A percentile compares a stretch with the other conserved stretches of the same genome.
phyloP scores from a whole-genome alignment of 2,113 vertebrate species.

The Podarcis cretensis region DNA sequence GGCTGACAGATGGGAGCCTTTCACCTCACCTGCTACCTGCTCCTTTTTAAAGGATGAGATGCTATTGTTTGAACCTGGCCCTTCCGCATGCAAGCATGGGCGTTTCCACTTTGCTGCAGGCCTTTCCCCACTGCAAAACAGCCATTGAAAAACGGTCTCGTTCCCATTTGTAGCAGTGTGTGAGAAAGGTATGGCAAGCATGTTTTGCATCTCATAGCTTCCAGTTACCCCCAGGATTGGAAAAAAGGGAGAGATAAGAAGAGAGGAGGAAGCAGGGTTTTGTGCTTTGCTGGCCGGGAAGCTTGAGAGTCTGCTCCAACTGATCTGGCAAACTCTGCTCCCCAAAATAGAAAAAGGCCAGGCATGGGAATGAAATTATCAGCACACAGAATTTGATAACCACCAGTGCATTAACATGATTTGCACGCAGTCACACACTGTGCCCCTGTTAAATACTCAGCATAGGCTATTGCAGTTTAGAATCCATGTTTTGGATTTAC shows the following conservation, averaged over 20 bases:
- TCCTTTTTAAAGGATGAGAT: no score
- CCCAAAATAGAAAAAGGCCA: background rate
- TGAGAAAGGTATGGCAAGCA: background rate
- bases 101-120: background rate
- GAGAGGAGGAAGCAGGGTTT: background rate
- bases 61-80: background rate
- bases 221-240: background rate
- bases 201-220: background rate
- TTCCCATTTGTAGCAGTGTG: no score
- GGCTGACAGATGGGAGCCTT: no score
- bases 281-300: background rate
- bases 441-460: background rate
- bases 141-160: background rate
- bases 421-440: no score
- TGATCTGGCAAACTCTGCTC: background rate
- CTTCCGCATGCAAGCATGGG: no score
- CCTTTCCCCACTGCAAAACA: background rate
- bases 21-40: no score
- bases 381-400: background rate
- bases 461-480: background rate
- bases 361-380: background rate
- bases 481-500: background rate
- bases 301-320: fast-evolving
- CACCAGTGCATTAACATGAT: background rate
- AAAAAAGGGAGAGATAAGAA: background rate